Evolutionary conservation across 2,113 vertebrate species (phyloP).

Genomic region (Silurus meridionalis): DNA sequence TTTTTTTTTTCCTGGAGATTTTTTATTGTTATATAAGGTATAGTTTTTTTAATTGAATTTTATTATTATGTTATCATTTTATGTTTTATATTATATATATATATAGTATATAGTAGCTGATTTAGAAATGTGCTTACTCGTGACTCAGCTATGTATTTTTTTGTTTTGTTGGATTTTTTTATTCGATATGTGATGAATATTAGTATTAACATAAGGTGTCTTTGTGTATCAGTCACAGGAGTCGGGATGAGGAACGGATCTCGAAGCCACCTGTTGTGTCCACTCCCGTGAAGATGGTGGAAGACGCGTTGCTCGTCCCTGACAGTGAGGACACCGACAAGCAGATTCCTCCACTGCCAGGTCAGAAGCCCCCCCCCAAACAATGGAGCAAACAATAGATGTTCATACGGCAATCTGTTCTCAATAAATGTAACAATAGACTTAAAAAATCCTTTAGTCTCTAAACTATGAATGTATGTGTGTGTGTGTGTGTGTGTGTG

Average conservation of each 20-base stretch:
- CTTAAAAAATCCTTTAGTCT: background rate
- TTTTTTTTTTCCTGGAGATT: no score
- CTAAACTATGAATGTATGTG: conserved; percentile 17
- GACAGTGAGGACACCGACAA: conserved; percentile 78
- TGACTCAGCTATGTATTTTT: background rate
- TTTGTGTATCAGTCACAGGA: conserved; percentile 79
- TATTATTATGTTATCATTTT: no score
- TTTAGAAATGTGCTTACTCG: background rate
- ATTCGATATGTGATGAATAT: background rate
- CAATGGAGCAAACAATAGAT: background rate
- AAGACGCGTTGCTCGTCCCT: conserved; percentile 76
- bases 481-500: conserved; percentile 51
- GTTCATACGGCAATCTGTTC: background rate
- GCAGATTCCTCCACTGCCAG: conserved; percentile 87
- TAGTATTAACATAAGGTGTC: background rate
- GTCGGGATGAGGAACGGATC: conserved; percentile 87
- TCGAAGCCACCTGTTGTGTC: conserved; percentile 83
- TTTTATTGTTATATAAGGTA: no score
- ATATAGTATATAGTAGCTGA: no score
- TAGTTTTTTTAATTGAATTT: no score
- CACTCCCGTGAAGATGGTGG: conserved; percentile 82
- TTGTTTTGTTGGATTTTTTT: background rate
- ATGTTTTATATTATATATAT: no score
- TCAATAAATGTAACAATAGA: background rate
- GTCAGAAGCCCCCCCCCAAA: conserved; percentile 58